Evolutionary conservation across 2,113 vertebrate species (phyloP).

Genomic region (Psephotus haematonotus): DNA sequence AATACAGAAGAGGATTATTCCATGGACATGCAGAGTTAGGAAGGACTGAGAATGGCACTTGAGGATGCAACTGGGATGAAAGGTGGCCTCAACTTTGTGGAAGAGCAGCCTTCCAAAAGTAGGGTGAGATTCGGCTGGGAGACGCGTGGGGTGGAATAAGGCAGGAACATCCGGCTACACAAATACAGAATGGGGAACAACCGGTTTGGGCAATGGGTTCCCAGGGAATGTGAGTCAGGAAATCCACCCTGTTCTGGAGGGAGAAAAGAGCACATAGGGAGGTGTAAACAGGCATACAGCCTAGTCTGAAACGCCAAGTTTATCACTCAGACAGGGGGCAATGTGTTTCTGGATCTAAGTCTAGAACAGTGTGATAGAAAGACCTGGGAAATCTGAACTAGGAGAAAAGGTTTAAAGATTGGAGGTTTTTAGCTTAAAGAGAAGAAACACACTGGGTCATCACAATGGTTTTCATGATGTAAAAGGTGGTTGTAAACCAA

Average conservation of each 20-base stretch:
- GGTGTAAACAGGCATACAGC: background rate
- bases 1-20: background rate
- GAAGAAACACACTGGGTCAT: background rate
- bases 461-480: background rate
- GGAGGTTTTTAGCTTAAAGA: background rate
- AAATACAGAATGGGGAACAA: conserved; percentile 31
- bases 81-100: background rate
- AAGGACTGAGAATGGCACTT: background rate
- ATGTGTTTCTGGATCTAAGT: background rate
- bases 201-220: conserved; percentile 11
- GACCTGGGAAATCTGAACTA: background rate
- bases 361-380: background rate
- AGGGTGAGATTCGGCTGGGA: background rate
- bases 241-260: conserved; percentile 14
- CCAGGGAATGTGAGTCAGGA: conserved; percentile 30
- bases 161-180: background rate
- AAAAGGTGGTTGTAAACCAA: background rate
- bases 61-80: background rate
- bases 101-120: background rate
- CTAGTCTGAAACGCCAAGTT: background rate
- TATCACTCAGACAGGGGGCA: background rate
- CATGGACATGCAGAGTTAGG: background rate
- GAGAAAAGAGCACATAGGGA: background rate
- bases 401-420: background rate
- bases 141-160: rapidly evolving